Conservation (phyloP, 2,113 vertebrate genomes). For the Acrocephalus arundinaceus region DNA sequence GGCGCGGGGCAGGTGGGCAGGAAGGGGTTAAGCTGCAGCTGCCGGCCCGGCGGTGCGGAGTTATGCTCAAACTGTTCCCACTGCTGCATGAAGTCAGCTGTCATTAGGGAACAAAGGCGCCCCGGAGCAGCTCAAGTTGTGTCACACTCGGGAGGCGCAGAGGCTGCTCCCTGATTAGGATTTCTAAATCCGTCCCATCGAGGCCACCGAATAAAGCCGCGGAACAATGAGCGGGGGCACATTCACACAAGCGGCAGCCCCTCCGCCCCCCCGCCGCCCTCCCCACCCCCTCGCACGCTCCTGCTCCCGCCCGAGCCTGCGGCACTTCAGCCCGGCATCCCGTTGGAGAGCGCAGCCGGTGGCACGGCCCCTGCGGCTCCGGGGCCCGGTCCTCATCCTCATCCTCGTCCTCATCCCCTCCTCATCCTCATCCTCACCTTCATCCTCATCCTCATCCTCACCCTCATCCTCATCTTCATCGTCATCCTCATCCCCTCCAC, state of each 20-base stretch:
- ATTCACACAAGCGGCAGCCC: conserved; percentile 66
- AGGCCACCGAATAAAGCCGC: conserved; percentile 69
- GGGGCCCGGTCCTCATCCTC: too few relatives aligned
- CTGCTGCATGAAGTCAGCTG: conserved; percentile 79
- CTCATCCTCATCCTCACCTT: too few relatives aligned
- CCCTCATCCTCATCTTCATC: too few relatives aligned
- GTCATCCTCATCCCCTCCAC: too few relatives aligned
- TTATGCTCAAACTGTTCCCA: conserved; percentile 77
- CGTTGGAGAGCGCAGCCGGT: background rate
- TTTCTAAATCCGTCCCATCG: conserved; percentile 78
- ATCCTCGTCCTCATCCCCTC: too few relatives aligned
- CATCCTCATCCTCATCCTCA: too few relatives aligned
- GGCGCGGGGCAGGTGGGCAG: too few relatives aligned
- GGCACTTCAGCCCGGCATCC: conserved; percentile 29
- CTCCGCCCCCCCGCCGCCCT: background rate
- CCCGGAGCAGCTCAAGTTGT: conserved; percentile 70
- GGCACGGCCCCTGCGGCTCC: background rate
- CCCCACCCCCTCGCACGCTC: conserved; percentile 9
- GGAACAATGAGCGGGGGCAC: conserved; percentile 68
- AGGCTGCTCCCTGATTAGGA: conserved; percentile 76
- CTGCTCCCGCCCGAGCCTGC: background rate
- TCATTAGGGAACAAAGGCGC: conserved; percentile 77
- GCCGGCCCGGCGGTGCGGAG: conserved; percentile 61
- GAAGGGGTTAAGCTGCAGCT: conserved; percentile 43
- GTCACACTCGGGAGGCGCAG: conserved; percentile 71